These are phyloP conservation scores for Orchesella cincta DNA, from an alignment of 1,140 invertebrate species.

Conservation along the genomic window DNA sequence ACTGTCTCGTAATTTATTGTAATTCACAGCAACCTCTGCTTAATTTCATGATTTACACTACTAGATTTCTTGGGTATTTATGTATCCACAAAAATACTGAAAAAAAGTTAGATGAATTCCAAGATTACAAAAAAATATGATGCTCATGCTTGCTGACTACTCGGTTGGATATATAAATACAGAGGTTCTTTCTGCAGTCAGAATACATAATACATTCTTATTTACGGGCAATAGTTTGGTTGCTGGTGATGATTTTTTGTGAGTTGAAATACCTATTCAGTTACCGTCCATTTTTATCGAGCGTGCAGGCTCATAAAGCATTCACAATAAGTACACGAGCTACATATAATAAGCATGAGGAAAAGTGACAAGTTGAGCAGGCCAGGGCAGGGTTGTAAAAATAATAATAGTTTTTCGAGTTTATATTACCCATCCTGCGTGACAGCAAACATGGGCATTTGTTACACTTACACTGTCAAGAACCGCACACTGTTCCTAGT, in stretches of 20 bases:
- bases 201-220: too few species aligned
- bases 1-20: conserved; percentile 16
- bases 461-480: conserved; percentile 20
- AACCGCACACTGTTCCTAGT: neutral
- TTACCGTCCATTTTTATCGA: neutral
- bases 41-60: conserved; percentile 13
- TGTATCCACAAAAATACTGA: neutral
- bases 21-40: conserved; percentile 9
- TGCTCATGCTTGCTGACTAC: too few species aligned
- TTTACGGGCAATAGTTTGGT: too few species aligned
- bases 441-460: conserved; percentile 20
- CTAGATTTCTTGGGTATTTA: neutral
- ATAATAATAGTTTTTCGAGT: conserved; percentile 10
- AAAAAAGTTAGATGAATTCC: neutral
- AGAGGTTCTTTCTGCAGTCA: too few species aligned
- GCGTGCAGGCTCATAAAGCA: neutral
- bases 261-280: neutral
- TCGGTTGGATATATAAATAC: too few species aligned
- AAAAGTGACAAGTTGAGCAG: conserved; percentile 18
- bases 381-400: conserved; percentile 15
- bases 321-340: neutral
- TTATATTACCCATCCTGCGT: conserved; percentile 13
- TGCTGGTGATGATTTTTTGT: neutral
- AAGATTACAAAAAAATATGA: neutral
- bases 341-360: neutral